phyloP scores from a whole-genome alignment of 1,140 invertebrate genomes.

The Schlechtendalia chinensis region DNA sequence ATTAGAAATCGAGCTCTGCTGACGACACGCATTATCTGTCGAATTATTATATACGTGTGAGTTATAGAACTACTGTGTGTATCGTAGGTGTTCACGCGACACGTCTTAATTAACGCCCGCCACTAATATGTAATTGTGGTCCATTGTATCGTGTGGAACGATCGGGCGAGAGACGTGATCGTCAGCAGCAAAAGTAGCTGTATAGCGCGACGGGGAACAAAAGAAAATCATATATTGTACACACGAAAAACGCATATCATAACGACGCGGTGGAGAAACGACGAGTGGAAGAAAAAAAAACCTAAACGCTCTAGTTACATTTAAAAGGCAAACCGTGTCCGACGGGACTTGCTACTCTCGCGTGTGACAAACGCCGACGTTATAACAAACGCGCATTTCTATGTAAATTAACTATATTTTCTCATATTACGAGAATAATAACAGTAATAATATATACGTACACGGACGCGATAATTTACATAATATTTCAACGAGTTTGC shows the following conservation, averaged over 20 bases:
- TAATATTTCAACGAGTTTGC: slow-evolving; percentile 30
- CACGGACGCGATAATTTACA: background rate
- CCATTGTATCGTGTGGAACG: slow-evolving; percentile 26
- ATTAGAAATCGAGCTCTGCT: background rate
- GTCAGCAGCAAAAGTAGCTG: background rate
- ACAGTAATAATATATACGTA: background rate
- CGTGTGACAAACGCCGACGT: background rate
- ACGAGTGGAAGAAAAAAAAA: background rate
- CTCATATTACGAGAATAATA: background rate
- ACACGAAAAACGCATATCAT: background rate
- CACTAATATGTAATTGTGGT: background rate
- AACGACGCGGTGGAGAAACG: too few relatives aligned
- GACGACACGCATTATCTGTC: background rate
- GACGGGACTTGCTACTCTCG: background rate
- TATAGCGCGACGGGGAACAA: background rate
- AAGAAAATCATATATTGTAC: background rate
- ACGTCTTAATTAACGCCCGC: slow-evolving; percentile 41
- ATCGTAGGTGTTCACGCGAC: slow-evolving; percentile 20
- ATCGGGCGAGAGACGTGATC: background rate
- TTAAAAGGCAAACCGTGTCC: background rate
- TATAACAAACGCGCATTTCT: background rate
- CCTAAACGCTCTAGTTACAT: background rate
- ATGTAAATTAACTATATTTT: slow-evolving; percentile 25
- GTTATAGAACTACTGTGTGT: too few relatives aligned
- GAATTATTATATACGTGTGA: too few relatives aligned